Conservation (phyloP, 2,888 invertebrate genomes). For the Allophyes oxyacanthae region DNA sequence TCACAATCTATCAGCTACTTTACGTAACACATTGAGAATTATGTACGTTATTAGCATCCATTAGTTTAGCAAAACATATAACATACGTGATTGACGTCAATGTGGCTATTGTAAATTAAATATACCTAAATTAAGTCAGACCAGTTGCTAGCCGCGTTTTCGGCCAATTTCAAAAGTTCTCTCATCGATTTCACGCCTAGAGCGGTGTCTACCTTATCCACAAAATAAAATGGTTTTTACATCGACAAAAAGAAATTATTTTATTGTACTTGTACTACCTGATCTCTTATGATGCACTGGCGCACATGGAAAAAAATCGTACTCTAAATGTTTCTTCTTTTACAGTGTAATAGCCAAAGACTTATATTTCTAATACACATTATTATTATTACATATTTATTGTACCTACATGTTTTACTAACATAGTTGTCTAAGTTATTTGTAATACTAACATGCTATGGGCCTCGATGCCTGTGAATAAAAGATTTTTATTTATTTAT, state of each 20-base stretch:
- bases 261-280: constrained; percentile 9
- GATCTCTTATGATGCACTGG: too few species aligned
- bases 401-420: too few species aligned
- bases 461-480: too few species aligned
- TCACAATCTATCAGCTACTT: constrained; percentile 36
- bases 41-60: constrained; percentile 51
- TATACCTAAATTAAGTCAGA: constrained; percentile 41
- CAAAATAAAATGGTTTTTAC: constrained; percentile 41
- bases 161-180: constrained; percentile 44
- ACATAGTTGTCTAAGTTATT: too few species aligned
- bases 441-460: too few species aligned
- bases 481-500: too few species aligned
- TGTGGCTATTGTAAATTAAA: constrained; percentile 45
- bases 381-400: too few species aligned
- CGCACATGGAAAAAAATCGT: too few species aligned
- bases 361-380: constrained; percentile 37
- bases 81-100: constrained; percentile 54
- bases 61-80: constrained; percentile 47
- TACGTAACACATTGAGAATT: constrained; percentile 43
- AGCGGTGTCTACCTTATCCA: constrained; percentile 42
- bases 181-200: constrained; percentile 47
- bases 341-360: constrained; percentile 29
- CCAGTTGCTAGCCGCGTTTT: constrained; percentile 40
- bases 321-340: too few species aligned
- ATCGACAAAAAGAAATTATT: constrained; percentile 31